phyloP scores from a whole-genome alignment of 2,888 invertebrate genomes.

The Scaptodrosophila latifasciaeformis region DNA sequence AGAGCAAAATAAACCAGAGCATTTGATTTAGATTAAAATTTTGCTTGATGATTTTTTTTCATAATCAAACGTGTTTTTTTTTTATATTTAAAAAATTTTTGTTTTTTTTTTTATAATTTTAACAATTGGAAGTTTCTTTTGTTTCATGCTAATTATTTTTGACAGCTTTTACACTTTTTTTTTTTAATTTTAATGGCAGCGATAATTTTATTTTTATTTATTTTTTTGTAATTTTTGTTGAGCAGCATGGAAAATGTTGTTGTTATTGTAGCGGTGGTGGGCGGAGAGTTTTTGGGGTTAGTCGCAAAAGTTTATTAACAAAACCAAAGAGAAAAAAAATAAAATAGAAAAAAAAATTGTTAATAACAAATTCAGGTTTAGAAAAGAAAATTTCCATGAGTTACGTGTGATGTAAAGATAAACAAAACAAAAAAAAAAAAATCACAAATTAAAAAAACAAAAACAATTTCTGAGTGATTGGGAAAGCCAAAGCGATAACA shows the following conservation, averaged over 20 bases:
- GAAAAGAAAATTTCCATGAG: not conserved
- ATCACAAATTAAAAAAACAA: not conserved
- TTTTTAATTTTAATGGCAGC: not conserved
- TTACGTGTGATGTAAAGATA: not conserved
- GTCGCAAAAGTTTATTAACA: not conserved
- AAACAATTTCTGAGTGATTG: not conserved
- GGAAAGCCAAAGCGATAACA: not conserved
- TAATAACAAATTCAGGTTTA: not conserved
- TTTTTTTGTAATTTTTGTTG: conserved; percentile 12
- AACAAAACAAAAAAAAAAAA: not conserved
- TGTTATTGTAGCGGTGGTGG: not conserved
- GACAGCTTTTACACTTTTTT: conserved; percentile 16
- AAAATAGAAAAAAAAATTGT: conserved; percentile 2
- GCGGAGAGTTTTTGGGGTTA: conserved; percentile 1
- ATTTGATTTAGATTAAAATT: no score
- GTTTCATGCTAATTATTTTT: conserved; percentile 17
- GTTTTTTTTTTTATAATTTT: not conserved
- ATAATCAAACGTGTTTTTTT: no score
- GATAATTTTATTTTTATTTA: not conserved
- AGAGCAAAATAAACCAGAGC: no score
- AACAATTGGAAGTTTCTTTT: conserved; percentile 1
- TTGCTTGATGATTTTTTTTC: no score
- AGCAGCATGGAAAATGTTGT: conserved; percentile 16
- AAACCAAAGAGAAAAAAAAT: conserved; percentile 4
- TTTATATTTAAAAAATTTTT: not conserved